Percentiles rank a stretch among this genome's conserved stretches.
Conservation (phyloP, 2,797 vertebrate species). For the Psittacula echo region DNA sequence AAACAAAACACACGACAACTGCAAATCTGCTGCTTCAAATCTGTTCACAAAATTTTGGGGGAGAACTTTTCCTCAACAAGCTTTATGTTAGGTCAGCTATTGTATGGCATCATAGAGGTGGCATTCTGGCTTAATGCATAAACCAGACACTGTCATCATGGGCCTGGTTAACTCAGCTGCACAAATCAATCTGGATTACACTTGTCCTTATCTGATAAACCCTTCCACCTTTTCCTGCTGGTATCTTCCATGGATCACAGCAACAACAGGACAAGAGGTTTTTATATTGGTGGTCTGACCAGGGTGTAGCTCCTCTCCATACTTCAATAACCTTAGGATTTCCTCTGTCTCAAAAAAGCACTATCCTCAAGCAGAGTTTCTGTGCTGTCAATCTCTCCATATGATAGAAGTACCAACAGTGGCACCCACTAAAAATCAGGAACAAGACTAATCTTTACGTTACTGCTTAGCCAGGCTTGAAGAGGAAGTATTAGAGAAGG, state of each 20-base stretch:
- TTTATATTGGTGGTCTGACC: neutral
- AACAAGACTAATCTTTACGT: neutral
- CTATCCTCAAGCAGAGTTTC: neutral
- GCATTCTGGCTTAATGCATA: neutral
- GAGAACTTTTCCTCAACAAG: neutral
- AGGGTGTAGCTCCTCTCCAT: neutral
- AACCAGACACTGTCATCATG: neutral
- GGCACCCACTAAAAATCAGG: neutral
- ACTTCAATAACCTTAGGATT: neutral
- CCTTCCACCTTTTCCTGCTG: neutral
- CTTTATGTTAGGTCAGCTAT: neutral
- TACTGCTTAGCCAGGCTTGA: neutral
- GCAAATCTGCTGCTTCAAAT: neutral
- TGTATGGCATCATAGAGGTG: neutral
- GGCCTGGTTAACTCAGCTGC: neutral
- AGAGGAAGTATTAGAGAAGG: neutral
- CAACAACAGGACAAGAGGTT: neutral
- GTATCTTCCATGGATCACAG: neutral
- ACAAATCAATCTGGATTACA: neutral
- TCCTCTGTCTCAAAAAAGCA: neutral
- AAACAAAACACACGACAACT: neutral
- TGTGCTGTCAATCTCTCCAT: neutral
- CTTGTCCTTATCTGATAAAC: neutral
- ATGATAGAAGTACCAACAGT: neutral
- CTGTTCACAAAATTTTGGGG: neutral